Percentiles rank a stretch among this genome's conserved stretches.
Conservation (phyloP, 2,113 vertebrate species). For the Tor tambroides region DNA sequence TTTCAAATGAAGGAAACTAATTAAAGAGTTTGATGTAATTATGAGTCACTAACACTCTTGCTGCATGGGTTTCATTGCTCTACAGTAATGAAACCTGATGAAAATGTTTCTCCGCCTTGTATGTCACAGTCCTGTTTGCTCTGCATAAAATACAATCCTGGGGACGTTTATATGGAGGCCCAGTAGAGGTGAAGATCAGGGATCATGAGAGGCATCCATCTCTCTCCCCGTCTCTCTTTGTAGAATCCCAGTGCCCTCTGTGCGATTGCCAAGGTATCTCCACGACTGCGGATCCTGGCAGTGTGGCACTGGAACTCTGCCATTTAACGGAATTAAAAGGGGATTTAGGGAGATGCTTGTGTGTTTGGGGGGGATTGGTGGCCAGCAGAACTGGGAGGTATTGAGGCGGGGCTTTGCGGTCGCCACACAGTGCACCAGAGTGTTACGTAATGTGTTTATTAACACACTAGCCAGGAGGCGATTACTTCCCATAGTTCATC, state of each 20-base stretch:
- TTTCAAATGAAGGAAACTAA: background rate
- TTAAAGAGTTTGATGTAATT: background rate
- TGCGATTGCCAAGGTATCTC: constrained; percentile 54
- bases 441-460: constrained; percentile 58
- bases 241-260: constrained; percentile 49
- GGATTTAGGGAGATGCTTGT: constrained; percentile 51
- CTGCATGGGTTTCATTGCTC: background rate
- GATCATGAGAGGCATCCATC: constrained; percentile 18
- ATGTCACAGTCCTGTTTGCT: background rate
- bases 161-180: background rate
- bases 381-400: background rate
- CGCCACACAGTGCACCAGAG: constrained; percentile 38
- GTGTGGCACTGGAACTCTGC: constrained; percentile 41
- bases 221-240: background rate
- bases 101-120: background rate
- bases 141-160: background rate
- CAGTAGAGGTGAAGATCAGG: background rate
- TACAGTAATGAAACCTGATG: background rate
- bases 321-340: constrained; percentile 56
- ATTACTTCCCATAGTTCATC: constrained; percentile 43
- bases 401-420: constrained; percentile 31
- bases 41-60: background rate
- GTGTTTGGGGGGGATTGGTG: constrained; percentile 18
- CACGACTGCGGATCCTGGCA: constrained; percentile 43
- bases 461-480: constrained; percentile 46